Base-by-base conservation (phyloP, 2,113 vertebrate genomes). In the Catharus fuscescens region DNA sequence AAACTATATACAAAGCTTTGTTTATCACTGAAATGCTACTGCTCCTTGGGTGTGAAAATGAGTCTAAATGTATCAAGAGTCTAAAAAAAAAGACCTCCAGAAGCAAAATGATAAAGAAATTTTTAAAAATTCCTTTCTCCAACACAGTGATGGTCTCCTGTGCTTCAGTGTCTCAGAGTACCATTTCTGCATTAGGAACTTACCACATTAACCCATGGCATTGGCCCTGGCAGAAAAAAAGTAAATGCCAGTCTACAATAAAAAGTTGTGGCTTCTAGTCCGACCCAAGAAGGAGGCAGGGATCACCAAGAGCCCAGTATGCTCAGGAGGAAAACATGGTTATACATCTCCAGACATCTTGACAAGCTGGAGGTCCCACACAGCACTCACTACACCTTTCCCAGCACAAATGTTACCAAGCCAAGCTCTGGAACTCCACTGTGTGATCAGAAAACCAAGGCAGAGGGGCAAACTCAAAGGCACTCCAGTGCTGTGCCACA, bases 11-110 rank as follows among this genome's bases (percentile, higher is more conserved):
- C 66, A 91, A 80, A 76, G 25, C 72, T 82, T 42, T 65, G 40
- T 31, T 87, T 89, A 73, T 91, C 69, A 67, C 61, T 85, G 69
- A 95, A 89, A 85, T 29, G 45, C 45, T 81, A 79, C 57, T 50
- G 26, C 45, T 93, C 50, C 65, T 85, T 44, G 59, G 28, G 20
- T 69, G 57, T 74, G 31, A 78, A n/a, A 57, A 14, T 45, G 9
- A 80, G 66, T 36, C 29, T 54, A 50, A 84, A 82, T 28, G 10
- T 52, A 86, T 26, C 40, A 50, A 42, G 9, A 67, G 23, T 48
- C 82, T 74, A 47, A 93, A 92, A 73, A 36, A 65, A 79, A 84
- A 28, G n/a, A 71, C n/a, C 8, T 5, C 25, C 44, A 89, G 86
- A 53, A 53, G n/a, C 7, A 87, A 80, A 93, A 88, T 21, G 0